phyloP scores from a whole-genome alignment of 2,113 vertebrate genomes.

The Hypanus sabinus region DNA sequence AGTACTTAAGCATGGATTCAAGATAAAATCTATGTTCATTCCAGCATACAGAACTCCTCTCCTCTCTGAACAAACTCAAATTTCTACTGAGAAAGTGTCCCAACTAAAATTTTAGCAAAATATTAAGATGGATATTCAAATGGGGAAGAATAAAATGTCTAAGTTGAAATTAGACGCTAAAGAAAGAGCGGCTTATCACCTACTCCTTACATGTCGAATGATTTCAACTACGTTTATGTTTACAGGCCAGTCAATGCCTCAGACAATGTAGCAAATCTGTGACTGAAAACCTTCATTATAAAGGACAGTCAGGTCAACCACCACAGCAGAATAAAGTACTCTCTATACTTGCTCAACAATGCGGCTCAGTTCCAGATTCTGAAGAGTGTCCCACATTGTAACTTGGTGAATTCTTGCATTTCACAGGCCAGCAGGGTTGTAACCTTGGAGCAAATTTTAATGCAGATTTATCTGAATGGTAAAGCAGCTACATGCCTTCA shows the following conservation, averaged over 20 bases:
- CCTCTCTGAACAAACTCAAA: neutral
- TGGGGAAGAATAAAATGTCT: neutral
- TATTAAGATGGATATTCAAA: neutral
- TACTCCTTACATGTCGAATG: neutral
- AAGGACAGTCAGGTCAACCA: neutral
- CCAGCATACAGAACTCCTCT: neutral
- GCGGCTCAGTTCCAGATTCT: neutral
- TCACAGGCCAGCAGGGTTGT: neutral
- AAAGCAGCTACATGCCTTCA: neutral
- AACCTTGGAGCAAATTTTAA: constrained; percentile 1
- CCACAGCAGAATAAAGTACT: neutral
- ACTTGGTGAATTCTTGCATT: neutral
- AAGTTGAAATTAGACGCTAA: neutral
- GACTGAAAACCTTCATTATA: neutral
- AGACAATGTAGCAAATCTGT: neutral
- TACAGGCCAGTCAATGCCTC: neutral
- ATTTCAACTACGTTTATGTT: neutral
- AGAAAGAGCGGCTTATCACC: neutral
- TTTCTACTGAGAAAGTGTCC: neutral
- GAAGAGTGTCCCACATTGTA: constrained; percentile 12
- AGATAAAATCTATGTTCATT: neutral
- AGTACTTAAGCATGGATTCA: neutral
- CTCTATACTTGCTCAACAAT: neutral
- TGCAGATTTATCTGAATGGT: neutral
- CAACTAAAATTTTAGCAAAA: constrained; percentile 4